Base-by-base conservation (phyloP, 2,888 invertebrate genomes). In the Trypoxylon attenuatum region DNA sequence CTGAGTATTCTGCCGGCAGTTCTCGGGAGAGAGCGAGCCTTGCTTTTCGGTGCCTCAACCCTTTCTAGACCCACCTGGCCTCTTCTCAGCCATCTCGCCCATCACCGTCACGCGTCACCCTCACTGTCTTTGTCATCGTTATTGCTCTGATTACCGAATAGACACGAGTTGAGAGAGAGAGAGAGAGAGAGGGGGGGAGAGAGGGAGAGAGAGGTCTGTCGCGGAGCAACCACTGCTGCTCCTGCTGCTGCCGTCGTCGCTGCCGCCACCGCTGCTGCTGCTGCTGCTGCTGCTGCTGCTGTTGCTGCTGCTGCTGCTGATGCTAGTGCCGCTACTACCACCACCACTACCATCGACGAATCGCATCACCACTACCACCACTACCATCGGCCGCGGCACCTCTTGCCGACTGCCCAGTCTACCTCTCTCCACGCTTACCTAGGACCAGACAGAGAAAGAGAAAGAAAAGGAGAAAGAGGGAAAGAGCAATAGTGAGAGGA, bases 1-100 rank as follows among this genome's bases (percentile, higher is more conserved):
- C n/a, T 54, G 46, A 60, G 66, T 71, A 71, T 69, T 71, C 54
- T 69, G 63, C 49, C 54, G 69, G 54, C 39, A 71, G 63, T 61
- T 67, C 67, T 62, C 61, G 89, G 89, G 89, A 89, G 89, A 89
- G 89, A 89, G 88, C 67, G 64, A 66, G 58, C 67, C 69, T 67
- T 52, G 58, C 67, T 62, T 70, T 76, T 61, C 58, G 69, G 64
- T 63, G 66, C 76, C 73, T 69, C 71, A 76, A 76, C 76, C 76
- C 76, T 76, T 76, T 76, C 71, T 67, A 51, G 63, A 49, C 58
- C 76, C 76, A 76, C 76, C 76, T 76, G 76, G 76, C 69, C 71
- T 71, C 67, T 62, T 55, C 62, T 55, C 53, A 57, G 59, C 59
- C 54, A 61, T 47, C 55, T 56, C 59, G 52, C 53, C 58, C 45